Evolutionary conservation across 2,888 invertebrate genomes (phyloP).

Genomic region (Chaetogeoica ovagalla): DNA sequence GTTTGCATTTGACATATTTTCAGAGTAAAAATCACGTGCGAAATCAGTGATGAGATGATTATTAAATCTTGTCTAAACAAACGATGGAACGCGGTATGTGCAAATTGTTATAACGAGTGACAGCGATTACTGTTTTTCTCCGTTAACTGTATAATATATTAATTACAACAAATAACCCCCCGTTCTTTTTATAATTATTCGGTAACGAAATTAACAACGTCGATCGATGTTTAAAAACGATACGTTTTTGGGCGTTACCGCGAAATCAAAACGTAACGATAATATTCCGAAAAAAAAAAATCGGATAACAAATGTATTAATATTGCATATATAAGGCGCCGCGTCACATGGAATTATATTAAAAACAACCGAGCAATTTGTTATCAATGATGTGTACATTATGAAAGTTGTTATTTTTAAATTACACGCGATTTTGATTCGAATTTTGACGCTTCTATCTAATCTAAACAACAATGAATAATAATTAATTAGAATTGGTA

Average conservation of each 20-base stretch:
- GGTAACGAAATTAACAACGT: neutral
- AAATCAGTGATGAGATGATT: neutral
- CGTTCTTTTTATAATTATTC: too few species aligned
- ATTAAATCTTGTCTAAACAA: neutral
- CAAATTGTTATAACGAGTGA: neutral
- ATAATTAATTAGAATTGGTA: too few species aligned
- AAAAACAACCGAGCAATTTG: too few species aligned
- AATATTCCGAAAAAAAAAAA: neutral
- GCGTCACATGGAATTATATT: neutral
- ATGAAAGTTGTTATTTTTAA: too few species aligned
- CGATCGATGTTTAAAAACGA: neutral
- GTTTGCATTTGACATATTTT: neutral
- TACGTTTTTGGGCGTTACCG: constrained; percentile 24
- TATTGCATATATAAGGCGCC: constrained; percentile 47
- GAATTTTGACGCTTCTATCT: too few species aligned
- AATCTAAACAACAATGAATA: too few species aligned
- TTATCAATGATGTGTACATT: too few species aligned
- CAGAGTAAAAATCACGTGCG: neutral
- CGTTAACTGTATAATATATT: too few species aligned
- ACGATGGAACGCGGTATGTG: neutral
- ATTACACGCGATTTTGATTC: too few species aligned
- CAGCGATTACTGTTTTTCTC: too few species aligned
- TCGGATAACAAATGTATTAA: neutral
- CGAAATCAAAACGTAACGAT: neutral
- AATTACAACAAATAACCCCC: too few species aligned